Evolutionary conservation across 2,797 vertebrate species (phyloP).

Genomic region (Aphelocoma californica): DNA sequence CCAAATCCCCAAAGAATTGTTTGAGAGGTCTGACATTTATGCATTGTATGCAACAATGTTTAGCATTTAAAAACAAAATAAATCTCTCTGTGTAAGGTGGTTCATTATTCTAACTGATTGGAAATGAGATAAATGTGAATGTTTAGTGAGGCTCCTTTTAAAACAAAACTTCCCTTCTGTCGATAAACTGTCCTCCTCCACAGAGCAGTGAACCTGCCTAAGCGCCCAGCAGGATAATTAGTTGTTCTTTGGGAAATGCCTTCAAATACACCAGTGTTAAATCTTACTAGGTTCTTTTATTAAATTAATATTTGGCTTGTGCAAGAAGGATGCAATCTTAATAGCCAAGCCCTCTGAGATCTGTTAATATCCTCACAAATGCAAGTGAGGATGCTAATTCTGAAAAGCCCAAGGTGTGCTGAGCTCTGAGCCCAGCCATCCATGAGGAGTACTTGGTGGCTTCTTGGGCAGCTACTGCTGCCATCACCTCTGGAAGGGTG

Average conservation of each 20-base stretch:
- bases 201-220: not conserved
- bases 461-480: not conserved
- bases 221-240: not conserved
- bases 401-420: not conserved
- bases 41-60: not conserved
- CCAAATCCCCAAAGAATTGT: not conserved
- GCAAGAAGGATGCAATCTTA: not conserved
- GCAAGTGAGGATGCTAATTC: not conserved
- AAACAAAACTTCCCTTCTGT: not conserved
- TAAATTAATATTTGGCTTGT: not conserved
- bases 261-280: not conserved
- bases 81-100: not conserved
- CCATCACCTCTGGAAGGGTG: not conserved
- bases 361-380: not conserved
- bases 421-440: not conserved
- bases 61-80: conserved; percentile 31
- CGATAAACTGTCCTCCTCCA: not conserved
- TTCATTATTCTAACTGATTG: not conserved
- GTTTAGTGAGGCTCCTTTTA: not conserved
- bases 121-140: not conserved
- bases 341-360: not conserved
- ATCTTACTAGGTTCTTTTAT: not conserved
- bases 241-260: not conserved
- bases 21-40: not conserved
- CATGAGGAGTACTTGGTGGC: not conserved